Percentiles rank a stretch among this genome's conserved stretches.
phyloP scores from a whole-genome alignment of 1,140 invertebrate species.

The Pogonomyrmex barbatus region DNA sequence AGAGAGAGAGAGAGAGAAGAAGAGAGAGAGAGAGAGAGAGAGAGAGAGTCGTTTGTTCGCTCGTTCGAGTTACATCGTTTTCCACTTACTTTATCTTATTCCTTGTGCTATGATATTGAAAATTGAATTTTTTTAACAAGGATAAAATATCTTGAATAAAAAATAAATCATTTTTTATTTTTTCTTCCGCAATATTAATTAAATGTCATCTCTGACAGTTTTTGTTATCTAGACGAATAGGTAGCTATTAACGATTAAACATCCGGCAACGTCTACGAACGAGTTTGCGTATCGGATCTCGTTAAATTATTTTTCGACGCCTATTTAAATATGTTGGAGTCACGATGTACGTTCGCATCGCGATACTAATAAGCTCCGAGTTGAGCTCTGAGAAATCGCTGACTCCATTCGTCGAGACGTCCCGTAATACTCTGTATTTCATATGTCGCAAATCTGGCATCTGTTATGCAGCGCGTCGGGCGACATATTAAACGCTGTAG shows the following conservation, averaged over 20 bases:
- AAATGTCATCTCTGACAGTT: neutral
- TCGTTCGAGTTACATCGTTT: constrained; percentile 17
- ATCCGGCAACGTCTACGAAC: neutral
- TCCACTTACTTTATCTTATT: neutral
- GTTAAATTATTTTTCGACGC: neutral
- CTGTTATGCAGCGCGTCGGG: neutral
- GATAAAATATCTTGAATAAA: neutral
- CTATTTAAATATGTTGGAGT: neutral
- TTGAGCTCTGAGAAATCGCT: constrained; percentile 11
- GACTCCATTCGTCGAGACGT: neutral
- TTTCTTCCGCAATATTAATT: neutral
- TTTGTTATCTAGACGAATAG: neutral
- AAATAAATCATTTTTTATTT: constrained; percentile 1
- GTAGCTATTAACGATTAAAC: neutral
- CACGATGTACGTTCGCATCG: constrained; percentile 1
- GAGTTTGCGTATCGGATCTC: neutral
- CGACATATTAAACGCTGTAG: constrained; percentile 53
- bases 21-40: too few relatives aligned
- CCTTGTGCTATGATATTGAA: neutral
- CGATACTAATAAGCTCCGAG: constrained; percentile 13
- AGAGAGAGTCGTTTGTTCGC: neutral
- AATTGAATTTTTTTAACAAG: neutral
- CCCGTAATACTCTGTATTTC: constrained; percentile 36
- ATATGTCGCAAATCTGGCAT: constrained; percentile 36
- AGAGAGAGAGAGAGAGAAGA: too few relatives aligned